These are phyloP conservation scores for Elymnias hypermnestra DNA, from an alignment of 1,140 invertebrate species.

Conservation along the genomic window DNA sequence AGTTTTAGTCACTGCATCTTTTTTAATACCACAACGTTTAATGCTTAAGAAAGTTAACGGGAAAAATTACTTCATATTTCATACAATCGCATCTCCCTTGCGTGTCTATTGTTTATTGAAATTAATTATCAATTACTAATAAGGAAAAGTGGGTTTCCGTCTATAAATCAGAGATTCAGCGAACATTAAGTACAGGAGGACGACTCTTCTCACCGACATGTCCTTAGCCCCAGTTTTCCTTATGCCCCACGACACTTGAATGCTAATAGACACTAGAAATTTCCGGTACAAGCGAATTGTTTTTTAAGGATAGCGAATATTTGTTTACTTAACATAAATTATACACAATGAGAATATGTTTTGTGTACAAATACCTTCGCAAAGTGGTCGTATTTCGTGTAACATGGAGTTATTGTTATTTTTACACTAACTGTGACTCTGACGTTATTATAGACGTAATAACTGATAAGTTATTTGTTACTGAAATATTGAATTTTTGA, in stretches of 20 bases:
- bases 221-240: constrained; percentile 2
- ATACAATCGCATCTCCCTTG: not conserved
- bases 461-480: too few species aligned
- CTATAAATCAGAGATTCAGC: constrained; percentile 5
- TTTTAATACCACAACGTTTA: too few species aligned
- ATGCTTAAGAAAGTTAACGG: not conserved
- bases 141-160: constrained; percentile 3
- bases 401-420: too few species aligned
- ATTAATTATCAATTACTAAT: constrained; percentile 1
- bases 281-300: constrained; percentile 1
- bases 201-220: not conserved
- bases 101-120: constrained; percentile 1
- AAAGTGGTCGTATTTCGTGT: too few species aligned
- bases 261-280: constrained; percentile 1
- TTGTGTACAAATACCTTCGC: too few species aligned
- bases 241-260: not conserved
- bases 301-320: not conserved
- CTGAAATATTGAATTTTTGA: too few species aligned
- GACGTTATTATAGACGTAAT: too few species aligned
- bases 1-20: too few species aligned
- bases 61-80: too few species aligned
- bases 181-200: not conserved
- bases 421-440: too few species aligned
- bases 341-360: too few species aligned
- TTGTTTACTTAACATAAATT: not conserved